phyloP scores from a whole-genome alignment of 2,113 vertebrate genomes.

The Synodontis membranacea region DNA sequence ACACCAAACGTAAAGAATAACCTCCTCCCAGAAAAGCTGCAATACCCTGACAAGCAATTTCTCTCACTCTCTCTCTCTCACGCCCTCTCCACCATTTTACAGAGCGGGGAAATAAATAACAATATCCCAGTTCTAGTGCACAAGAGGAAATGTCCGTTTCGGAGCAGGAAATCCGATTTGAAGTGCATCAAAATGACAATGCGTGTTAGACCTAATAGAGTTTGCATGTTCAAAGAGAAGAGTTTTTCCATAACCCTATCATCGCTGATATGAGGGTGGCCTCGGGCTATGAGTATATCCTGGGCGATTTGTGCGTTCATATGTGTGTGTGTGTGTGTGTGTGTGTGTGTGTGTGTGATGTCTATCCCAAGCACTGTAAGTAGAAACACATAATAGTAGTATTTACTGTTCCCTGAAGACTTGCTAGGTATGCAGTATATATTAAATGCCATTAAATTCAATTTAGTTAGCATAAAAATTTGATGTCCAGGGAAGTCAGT shows the following conservation, averaged over 20 bases:
- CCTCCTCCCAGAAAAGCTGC: conserved; percentile 60
- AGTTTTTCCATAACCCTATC: conserved; percentile 32
- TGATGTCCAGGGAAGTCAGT: neutral
- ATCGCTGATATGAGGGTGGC: conserved; percentile 4
- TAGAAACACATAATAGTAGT: neutral
- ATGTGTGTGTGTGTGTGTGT: neutral
- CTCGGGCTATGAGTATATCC: neutral
- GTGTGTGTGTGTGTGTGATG: too few relatives aligned
- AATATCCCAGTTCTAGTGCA: conserved; percentile 36
- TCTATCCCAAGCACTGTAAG: neutral
- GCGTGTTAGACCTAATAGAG: conserved; percentile 41
- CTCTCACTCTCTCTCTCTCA: conserved; percentile 35
- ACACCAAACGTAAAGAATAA: conserved; percentile 66
- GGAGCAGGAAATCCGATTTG: conserved; percentile 46
- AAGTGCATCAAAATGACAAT: conserved; percentile 44
- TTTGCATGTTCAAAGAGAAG: conserved; percentile 35
- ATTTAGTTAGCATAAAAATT: neutral
- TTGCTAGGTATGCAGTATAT: neutral
- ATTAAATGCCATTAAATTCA: neutral
- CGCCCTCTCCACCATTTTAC: conserved; percentile 52
- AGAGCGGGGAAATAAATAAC: conserved; percentile 56
- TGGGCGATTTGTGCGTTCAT: neutral
- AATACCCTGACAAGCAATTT: conserved; percentile 53
- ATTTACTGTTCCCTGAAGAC: neutral
- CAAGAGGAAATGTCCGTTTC: conserved; percentile 39